These are phyloP conservation scores for Agriopis aurantiaria DNA, from an alignment of 2,888 invertebrate species.

Conservation along the genomic window DNA sequence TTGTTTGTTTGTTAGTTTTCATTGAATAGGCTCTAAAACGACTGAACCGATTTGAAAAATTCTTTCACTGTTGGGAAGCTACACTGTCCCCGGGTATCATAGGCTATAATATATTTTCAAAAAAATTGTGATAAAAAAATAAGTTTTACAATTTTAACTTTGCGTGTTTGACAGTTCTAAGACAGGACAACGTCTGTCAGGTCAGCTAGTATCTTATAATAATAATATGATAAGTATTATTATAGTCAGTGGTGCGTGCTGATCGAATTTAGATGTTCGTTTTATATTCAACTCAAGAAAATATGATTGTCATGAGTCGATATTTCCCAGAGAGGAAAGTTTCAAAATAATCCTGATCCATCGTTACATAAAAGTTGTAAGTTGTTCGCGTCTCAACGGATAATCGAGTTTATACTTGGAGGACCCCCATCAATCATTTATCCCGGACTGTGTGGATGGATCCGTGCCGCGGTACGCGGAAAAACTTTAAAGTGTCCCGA, in stretches of 20 bases:
- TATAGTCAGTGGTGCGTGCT: neutral
- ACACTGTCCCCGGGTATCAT: too few species aligned
- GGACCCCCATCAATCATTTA: slow-evolving; percentile 86
- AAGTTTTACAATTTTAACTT: too few species aligned
- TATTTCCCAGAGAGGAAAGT: slow-evolving; percentile 77
- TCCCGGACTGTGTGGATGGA: slow-evolving; percentile 71
- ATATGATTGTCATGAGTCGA: slow-evolving; percentile 83
- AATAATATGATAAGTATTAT: neutral
- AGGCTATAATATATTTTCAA: too few species aligned
- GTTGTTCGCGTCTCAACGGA: slow-evolving; percentile 86
- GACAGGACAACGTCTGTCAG: too few species aligned
- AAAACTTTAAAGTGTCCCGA: slow-evolving; percentile 82
- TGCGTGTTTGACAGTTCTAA: too few species aligned
- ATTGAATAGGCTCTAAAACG: too few species aligned
- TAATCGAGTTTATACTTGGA: slow-evolving; percentile 87
- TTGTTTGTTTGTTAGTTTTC: too few species aligned
- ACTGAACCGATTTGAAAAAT: too few species aligned
- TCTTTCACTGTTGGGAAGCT: too few species aligned
- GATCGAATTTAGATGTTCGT: slow-evolving; percentile 1
- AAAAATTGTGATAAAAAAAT: too few species aligned
- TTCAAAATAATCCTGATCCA: slow-evolving; percentile 84
- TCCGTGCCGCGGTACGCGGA: slow-evolving; percentile 69
- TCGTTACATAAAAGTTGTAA: slow-evolving; percentile 86
- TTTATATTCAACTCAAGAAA: slow-evolving; percentile 75
- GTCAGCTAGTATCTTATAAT: too few species aligned